A percentile compares a stretch with the other conserved stretches of the same genome.
phyloP scores from a whole-genome alignment of 2,113 vertebrate genomes.

The Forbesichthys papilliferus region DNA sequence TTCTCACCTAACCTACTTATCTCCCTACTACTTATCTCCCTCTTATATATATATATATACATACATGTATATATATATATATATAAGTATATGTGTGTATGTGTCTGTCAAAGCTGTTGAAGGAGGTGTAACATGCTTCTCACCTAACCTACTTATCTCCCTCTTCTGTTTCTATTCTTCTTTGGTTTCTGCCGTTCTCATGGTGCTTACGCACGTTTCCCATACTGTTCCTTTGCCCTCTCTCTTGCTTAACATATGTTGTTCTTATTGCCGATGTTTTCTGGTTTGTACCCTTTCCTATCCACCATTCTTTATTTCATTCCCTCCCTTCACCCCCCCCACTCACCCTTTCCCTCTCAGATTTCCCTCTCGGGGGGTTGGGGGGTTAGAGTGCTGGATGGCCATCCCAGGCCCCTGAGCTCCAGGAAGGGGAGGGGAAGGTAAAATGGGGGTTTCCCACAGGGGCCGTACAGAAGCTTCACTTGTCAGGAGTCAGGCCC shows the following conservation, averaged over 20 bases:
- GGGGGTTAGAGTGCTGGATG: too few species aligned
- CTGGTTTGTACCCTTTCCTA: background rate
- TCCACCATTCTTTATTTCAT: background rate
- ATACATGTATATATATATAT: too few species aligned
- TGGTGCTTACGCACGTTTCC: slow-evolving; percentile 8
- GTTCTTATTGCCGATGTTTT: background rate
- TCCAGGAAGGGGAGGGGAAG: too few species aligned
- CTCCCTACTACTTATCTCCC: too few species aligned
- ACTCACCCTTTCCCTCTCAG: background rate
- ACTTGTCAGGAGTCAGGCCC: background rate
- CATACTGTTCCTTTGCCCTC: background rate
- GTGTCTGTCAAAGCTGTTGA: background rate
- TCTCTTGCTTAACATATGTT: background rate
- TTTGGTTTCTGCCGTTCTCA: background rate
- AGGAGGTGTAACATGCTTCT: background rate
- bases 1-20: too few species aligned
- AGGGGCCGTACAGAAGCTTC: too few species aligned
- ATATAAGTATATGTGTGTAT: too few species aligned
- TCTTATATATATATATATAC: too few species aligned
- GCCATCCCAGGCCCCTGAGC: too few species aligned
- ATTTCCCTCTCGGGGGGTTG: background rate
- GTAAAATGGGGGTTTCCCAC: too few species aligned
- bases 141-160: background rate
- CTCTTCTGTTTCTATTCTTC: background rate
- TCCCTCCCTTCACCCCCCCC: background rate